Percentiles rank a stretch among this genome's conserved stretches.
phyloP scores from a whole-genome alignment of 1,140 invertebrate species.

The Drosophila funebris region DNA sequence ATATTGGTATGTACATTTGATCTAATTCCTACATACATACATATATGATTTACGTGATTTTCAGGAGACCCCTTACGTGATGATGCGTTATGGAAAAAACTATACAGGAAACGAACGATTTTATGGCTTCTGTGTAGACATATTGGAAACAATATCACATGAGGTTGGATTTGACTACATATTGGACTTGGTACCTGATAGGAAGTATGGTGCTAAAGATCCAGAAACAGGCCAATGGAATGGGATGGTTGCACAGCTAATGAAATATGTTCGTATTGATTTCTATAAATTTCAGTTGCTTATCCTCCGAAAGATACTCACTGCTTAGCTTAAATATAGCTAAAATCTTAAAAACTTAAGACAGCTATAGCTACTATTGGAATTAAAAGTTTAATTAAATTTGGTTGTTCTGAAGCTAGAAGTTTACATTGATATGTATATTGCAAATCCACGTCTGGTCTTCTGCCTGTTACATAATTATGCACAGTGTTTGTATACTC shows the following conservation, averaged over 20 bases:
- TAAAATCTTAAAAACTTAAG: too few relatives aligned
- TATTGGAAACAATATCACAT: slow-evolving; percentile 93
- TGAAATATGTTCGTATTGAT: slow-evolving; percentile 73
- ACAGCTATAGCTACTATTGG: too few relatives aligned
- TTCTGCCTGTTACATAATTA: too few relatives aligned
- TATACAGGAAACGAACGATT: slow-evolving; percentile 95
- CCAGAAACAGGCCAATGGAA: slow-evolving; percentile 97
- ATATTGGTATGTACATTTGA: slow-evolving; percentile 60
- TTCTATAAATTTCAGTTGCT: too few relatives aligned
- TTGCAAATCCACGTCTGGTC: too few relatives aligned
- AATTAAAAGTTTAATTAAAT: too few relatives aligned
- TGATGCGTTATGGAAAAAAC: slow-evolving; percentile 93
- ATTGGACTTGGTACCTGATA: slow-evolving; percentile 95
- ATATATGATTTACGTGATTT: not conserved
- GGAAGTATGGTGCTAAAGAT: slow-evolving; percentile 96
- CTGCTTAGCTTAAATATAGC: too few relatives aligned
- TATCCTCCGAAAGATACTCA: too few relatives aligned
- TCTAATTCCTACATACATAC: not conserved
- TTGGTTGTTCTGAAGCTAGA: too few relatives aligned
- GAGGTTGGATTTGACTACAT: slow-evolving; percentile 96
- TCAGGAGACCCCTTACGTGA: slow-evolving; percentile 97
- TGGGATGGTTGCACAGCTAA: slow-evolving; percentile 88
- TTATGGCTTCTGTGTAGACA: slow-evolving; percentile 98
- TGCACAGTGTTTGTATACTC: too few relatives aligned
- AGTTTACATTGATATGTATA: too few relatives aligned